These are phyloP conservation scores for Delphinapterus leucas DNA, from an alignment of 2,113 vertebrate species.

Conservation along the genomic window DNA sequence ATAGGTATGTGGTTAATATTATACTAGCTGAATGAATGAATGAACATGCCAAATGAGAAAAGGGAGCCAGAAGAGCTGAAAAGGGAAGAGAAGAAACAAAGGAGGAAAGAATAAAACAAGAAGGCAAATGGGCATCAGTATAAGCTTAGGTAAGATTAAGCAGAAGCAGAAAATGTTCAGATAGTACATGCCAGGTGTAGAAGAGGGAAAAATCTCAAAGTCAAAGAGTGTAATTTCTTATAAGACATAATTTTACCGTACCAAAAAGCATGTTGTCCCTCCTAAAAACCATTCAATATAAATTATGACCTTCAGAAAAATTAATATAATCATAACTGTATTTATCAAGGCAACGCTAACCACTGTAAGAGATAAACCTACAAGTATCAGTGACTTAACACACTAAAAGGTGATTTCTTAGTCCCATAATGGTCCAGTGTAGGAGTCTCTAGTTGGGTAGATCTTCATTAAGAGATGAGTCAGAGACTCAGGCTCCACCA, in stretches of 20 bases:
- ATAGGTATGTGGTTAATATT: background rate
- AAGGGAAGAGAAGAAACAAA: background rate
- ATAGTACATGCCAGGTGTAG: background rate
- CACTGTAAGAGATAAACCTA: background rate
- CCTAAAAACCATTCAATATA: background rate
- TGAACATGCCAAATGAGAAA: background rate
- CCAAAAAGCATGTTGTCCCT: background rate
- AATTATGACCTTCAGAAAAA: background rate
- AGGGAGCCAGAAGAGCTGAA: background rate
- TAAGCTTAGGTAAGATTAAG: background rate
- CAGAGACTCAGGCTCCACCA: background rate
- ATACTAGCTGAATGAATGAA: background rate
- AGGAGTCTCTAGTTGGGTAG: background rate
- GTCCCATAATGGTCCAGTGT: background rate
- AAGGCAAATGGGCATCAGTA: background rate
- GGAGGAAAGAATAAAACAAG: background rate
- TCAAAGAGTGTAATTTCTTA: background rate
- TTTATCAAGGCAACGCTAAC: background rate
- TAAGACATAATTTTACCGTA: background rate
- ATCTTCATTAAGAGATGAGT: background rate
- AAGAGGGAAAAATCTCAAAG: background rate
- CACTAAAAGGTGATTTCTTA: background rate
- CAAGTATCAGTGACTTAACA: background rate
- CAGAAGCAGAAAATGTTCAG: background rate
- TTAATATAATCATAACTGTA: background rate